Conservation (phyloP, 1,140 invertebrate genomes). For the Kradibia gibbosae region DNA sequence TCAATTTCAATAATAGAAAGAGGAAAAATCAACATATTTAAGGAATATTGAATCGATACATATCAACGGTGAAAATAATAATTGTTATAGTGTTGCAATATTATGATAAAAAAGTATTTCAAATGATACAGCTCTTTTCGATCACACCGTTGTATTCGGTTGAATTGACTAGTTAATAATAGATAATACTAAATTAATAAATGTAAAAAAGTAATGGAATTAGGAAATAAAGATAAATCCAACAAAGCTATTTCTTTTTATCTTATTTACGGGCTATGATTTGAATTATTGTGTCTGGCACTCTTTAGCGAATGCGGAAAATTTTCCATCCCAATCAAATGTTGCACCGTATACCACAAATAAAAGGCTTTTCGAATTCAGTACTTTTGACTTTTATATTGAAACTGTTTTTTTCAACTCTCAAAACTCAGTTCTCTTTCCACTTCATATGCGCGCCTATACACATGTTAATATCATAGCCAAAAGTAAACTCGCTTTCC, state of each 20-base stretch:
- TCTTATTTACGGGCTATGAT: neutral
- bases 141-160: too few relatives aligned
- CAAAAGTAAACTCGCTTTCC: neutral
- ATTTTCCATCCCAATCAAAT: slow-evolving; percentile 6
- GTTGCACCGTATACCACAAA: neutral
- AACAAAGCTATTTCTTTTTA: neutral
- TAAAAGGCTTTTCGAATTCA: slow-evolving; percentile 26
- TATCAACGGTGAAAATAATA: too few relatives aligned
- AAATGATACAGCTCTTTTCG: too few relatives aligned
- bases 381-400: neutral
- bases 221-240: too few relatives aligned
- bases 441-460: neutral
- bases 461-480: neutral
- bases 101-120: too few relatives aligned
- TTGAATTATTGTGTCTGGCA: slow-evolving; percentile 1
- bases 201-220: too few relatives aligned
- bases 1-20: too few relatives aligned
- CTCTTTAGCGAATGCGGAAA: neutral
- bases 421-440: neutral
- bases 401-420: neutral
- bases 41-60: too few relatives aligned
- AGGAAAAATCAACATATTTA: too few relatives aligned
- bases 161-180: too few relatives aligned
- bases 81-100: too few relatives aligned
- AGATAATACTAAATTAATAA: too few relatives aligned